Base-by-base conservation (phyloP, 2,888 invertebrate genomes). In the Euspilapteryx auroguttella region DNA sequence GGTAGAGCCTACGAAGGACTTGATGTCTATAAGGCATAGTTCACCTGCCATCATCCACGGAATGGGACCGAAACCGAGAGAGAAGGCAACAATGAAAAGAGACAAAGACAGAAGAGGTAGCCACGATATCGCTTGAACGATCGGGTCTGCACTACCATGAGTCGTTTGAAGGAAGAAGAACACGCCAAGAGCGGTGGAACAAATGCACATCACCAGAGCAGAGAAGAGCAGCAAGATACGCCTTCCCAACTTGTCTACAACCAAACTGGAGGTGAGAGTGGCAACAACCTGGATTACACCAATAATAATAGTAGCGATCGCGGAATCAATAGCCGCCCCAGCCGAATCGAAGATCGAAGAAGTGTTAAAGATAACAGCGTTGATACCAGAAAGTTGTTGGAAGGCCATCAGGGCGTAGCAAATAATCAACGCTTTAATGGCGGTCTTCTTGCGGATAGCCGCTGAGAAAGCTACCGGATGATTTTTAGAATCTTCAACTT, bases 11-110 rank as follows among this genome's bases (percentile, higher is more conserved):
- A 87, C 87, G 28, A 86, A 77, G 3, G 83, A 86, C 49, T 89
- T 89, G 32, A 91, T 86, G 42, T 89, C 85, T 2, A 86, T 78
- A 26, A 89, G 80, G 53, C 94, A 87, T 8, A 94, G 69, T 55
- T 94, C 94, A 2, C 91, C 82, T 2, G 76, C 69, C 77, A 89
- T 87, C 78, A 92, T 80, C 89, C 89, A 90, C 0, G 93, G 93
- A 25, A 94, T 88, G 0, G 94, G 94, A 0, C 94, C 94, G 43
- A 85, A 87, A 26, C 93, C 93, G 21, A 92, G 47, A 0, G 90
- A 89, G 64, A 92, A 94, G 24, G 88, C 81, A 12, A 89, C 58
- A 12, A 92, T 85, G 56, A 89, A 94, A 2, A 88, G 36, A 24
- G 89, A 87, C 12, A 93, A 57, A 14, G 86, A 81, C 2, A 82